Evolutionary conservation across 2,113 vertebrate genomes (phyloP).

Genomic region (Sylvietta virens): DNA sequence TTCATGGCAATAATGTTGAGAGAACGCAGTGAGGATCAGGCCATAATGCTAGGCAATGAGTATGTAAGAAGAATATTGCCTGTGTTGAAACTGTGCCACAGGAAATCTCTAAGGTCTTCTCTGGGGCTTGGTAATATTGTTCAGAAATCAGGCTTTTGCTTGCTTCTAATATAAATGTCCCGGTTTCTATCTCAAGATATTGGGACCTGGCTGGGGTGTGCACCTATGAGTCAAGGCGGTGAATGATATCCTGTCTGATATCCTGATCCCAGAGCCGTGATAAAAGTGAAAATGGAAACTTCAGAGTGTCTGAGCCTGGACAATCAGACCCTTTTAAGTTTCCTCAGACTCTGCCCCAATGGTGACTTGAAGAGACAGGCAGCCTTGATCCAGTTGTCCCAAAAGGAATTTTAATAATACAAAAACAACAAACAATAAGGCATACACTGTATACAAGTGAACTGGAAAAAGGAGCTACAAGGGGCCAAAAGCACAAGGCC

Average conservation of each 20-base stretch:
- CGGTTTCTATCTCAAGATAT: background rate
- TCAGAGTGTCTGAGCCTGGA: too few species aligned
- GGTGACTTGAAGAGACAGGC: too few species aligned
- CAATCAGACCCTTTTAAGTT: too few species aligned
- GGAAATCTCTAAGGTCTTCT: background rate
- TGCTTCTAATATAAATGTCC: background rate
- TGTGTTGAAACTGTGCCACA: background rate
- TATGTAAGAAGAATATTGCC: too few species aligned
- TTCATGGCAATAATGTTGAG: fast-evolving
- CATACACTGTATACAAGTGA: too few species aligned
- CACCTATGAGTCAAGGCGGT: background rate
- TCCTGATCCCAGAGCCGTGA: background rate
- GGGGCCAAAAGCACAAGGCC: too few species aligned
- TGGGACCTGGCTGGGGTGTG: fast-evolving
- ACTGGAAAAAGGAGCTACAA: too few species aligned
- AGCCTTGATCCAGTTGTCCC: too few species aligned
- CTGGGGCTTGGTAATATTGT: fast-evolving
- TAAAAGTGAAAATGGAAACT: background rate
- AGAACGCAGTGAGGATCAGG: too few species aligned
- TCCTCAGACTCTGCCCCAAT: too few species aligned
- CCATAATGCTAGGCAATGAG: background rate
- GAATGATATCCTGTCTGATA: background rate
- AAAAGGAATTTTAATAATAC: too few species aligned
- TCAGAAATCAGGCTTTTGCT: background rate
- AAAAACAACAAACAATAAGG: too few species aligned